Conservation (phyloP, 2,113 vertebrate species). For the Apus apus region DNA sequence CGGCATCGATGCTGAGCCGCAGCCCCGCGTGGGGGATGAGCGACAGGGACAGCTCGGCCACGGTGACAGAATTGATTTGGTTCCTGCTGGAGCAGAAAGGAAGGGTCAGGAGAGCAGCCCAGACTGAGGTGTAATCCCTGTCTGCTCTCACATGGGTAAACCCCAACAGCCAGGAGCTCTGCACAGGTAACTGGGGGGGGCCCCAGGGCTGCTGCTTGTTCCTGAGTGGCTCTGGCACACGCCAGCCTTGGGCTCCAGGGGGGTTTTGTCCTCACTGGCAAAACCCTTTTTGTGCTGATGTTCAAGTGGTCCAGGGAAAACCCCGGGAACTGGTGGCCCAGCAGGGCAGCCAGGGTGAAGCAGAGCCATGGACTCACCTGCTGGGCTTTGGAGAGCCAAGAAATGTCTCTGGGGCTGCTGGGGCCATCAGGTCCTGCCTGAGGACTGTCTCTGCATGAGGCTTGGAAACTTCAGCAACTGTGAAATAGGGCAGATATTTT, state of each 20-base stretch:
- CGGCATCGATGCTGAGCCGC: not conserved
- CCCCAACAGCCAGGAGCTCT: rapidly evolving
- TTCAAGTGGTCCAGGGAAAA: rapidly evolving
- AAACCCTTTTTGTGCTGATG: not conserved
- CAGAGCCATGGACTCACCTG: not conserved
- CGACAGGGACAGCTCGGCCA: not conserved
- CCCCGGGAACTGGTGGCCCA: not conserved
- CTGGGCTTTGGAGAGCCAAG: not conserved
- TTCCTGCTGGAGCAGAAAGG: not conserved
- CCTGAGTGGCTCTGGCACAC: not conserved
- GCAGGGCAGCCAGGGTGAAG: not conserved
- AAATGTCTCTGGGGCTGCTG: not conserved
- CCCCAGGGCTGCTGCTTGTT: not conserved
- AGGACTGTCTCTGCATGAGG: not conserved
- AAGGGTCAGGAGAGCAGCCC: not conserved
- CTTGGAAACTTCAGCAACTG: conserved; percentile 59
- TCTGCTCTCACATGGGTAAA: not conserved
- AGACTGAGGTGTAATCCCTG: rapidly evolving
- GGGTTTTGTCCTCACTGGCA: rapidly evolving
- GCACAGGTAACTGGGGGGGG: not conserved
- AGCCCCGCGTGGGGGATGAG: not conserved
- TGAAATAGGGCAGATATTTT: not conserved
- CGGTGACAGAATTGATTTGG: not conserved
- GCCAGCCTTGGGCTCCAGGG: not conserved
- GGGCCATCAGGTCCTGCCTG: not conserved